These are phyloP conservation scores for Subacronicta megacephala DNA, from an alignment of 2,888 invertebrate genomes.

Conservation along the genomic window DNA sequence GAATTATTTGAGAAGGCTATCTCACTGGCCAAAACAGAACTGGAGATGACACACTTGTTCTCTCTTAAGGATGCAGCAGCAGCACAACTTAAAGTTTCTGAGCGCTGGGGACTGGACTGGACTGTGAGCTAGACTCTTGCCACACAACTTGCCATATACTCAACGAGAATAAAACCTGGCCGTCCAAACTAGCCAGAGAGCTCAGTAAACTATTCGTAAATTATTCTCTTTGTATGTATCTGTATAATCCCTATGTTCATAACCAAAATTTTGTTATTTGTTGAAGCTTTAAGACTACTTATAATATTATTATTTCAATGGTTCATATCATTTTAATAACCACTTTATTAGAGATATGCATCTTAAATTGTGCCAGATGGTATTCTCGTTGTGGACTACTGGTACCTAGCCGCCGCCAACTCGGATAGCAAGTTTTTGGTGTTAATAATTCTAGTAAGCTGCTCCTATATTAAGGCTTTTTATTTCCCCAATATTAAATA, in stretches of 20 bases:
- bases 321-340: constrained; percentile 54
- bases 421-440: constrained; percentile 53
- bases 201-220: constrained; percentile 40
- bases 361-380: constrained; percentile 61
- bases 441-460: constrained; percentile 43
- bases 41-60: constrained; percentile 97
- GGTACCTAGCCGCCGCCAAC: constrained; percentile 72
- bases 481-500: constrained; percentile 47
- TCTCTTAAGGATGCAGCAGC: constrained; percentile 96
- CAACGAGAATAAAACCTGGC: constrained; percentile 78
- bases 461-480: constrained; percentile 39
- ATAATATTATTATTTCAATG: constrained; percentile 45
- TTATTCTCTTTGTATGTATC: constrained; percentile 48
- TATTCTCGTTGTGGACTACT: constrained; percentile 71
- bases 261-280: constrained; percentile 41
- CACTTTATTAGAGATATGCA: constrained; percentile 42
- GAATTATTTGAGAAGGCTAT: constrained; percentile 97
- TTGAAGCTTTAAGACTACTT: constrained; percentile 50
- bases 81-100: constrained; percentile 95
- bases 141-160: constrained; percentile 52
- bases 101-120: constrained; percentile 92
- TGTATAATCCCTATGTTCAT: constrained; percentile 26
- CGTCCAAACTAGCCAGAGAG: constrained; percentile 60
- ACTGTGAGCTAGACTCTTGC: constrained; percentile 81
- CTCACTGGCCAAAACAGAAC: constrained; percentile 94